These are phyloP conservation scores for Mugil cephalus DNA, from an alignment of 2,113 vertebrate species.

Conservation along the genomic window DNA sequence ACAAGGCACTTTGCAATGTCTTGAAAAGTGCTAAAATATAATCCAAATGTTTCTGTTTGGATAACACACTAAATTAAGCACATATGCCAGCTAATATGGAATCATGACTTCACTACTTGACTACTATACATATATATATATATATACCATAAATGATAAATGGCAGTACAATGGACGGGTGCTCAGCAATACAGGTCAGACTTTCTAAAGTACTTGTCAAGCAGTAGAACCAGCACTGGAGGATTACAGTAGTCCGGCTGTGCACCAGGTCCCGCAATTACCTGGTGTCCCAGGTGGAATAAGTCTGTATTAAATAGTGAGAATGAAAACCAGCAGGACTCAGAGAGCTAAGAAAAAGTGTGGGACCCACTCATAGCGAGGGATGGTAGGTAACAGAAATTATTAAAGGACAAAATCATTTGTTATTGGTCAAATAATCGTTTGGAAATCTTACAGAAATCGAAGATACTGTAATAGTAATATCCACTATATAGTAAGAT, in stretches of 20 bases:
- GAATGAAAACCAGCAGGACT: conserved; percentile 19
- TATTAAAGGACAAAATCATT: no score
- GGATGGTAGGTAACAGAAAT: background rate
- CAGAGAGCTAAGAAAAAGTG: background rate
- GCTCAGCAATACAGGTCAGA: background rate
- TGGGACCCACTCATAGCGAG: background rate
- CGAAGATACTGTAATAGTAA: no score
- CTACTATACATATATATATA: no score
- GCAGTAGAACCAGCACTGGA: background rate
- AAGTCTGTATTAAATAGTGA: conserved; percentile 1
- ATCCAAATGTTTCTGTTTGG: no score
- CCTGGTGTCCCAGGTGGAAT: conserved; percentile 8
- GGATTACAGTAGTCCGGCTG: conserved; percentile 1
- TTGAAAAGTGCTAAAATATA: background rate
- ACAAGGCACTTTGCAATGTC: background rate
- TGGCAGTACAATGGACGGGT: background rate
- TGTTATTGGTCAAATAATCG: no score
- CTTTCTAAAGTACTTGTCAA: background rate
- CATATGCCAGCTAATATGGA: no score
- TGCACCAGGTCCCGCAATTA: conserved; percentile 5
- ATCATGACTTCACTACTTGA: no score
- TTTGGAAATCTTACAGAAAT: no score
- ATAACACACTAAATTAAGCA: no score
- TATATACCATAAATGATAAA: background rate
- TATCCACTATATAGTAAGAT: no score